A percentile compares a stretch with the other conserved stretches of the same genome.
phyloP scores from a whole-genome alignment of 2,113 vertebrate genomes.

The Melanotaenia duboulayi region DNA sequence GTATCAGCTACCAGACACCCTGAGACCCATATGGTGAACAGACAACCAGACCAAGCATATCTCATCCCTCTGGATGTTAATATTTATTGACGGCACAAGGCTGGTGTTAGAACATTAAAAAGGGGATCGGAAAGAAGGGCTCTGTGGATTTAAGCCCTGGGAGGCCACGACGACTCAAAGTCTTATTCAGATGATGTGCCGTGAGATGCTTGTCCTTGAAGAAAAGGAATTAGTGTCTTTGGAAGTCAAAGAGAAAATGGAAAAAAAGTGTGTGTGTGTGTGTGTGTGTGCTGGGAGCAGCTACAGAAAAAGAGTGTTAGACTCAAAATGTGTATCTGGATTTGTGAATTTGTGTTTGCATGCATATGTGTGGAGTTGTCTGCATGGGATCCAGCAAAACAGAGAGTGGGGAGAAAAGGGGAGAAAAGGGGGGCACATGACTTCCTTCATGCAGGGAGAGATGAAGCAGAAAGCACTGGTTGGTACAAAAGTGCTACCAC shows the following conservation, averaged over 20 bases:
- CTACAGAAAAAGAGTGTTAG: constrained; percentile 48
- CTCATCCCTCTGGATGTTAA: constrained; percentile 75
- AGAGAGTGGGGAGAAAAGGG: constrained; percentile 10
- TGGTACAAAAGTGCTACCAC: constrained; percentile 74
- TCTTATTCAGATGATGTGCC: constrained; percentile 81
- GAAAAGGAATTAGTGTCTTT: constrained; percentile 79
- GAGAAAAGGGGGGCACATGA: constrained; percentile 38
- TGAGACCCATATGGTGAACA: constrained; percentile 62
- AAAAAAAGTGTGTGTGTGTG: constrained; percentile 24
- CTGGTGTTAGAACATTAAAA: constrained; percentile 79
- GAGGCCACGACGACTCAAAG: constrained; percentile 75
- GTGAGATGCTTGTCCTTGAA: constrained; percentile 81
- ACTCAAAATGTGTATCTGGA: constrained; percentile 49
- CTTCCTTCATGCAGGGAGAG: constrained; percentile 58
- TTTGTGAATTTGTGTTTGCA: constrained; percentile 49
- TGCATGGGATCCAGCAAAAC: constrained; percentile 45
- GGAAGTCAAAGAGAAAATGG: constrained; percentile 74
- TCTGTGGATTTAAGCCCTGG: constrained; percentile 73
- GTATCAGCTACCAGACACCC: constrained; percentile 63
- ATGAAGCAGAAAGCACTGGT: constrained; percentile 67
- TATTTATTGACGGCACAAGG: constrained; percentile 77
- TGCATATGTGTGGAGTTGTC: constrained; percentile 42
- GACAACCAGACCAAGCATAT: constrained; percentile 63
- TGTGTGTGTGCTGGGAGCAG: constrained; percentile 8
- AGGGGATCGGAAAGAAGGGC: constrained; percentile 71